Base-by-base conservation (phyloP, 2,113 vertebrate species). In the Tautogolabrus adspersus region DNA sequence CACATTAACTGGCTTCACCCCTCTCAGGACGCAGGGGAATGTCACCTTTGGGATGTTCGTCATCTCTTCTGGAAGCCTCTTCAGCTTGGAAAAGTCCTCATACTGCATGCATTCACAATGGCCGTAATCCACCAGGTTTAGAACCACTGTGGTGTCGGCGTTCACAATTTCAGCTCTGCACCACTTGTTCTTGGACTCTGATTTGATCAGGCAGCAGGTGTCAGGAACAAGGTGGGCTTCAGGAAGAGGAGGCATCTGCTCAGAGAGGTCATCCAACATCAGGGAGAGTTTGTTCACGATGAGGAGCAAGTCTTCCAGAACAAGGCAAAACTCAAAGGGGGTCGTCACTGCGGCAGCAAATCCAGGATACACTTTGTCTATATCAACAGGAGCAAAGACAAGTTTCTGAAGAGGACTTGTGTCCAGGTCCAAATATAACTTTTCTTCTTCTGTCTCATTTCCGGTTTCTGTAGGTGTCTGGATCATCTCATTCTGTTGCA, bases 121-220 rank as follows among this genome's bases (percentile, higher is more conserved):
- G 0, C 96, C 96, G 34, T 95, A 94, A 90, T 98, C 97, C 65
- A 96, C 89, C 22, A 96, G 92, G 3, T 34, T 79, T 42, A 97
- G 85, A 69, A 91, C 66, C 55, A 94, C 83, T 11, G 81, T 88
- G 2, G 72, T 51, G 44, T 92, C 93, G 0, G 86, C 72, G n/a
- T 93, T 49, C 18, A 80, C 76, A 0, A 98, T 91, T 91, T 97
- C 95, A 16, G 91, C 93, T 82, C 96, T 94, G 78, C 95, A 95
- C 96, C 96, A 97, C 54, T 93, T 91, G 12, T 83, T 86, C 66
- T 90, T 92, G 4, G 56, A 75, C 40, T 88, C 92, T 6, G 87
- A 93, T 70, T 88, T 92, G 0, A 96, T 82, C 66, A 98, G 87
- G 84, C 96, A 97, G 66, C 77, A 75, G 40, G 76, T 55, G 21